Conservation (phyloP, 2,888 invertebrate species). For the Andrena haemorrhoa region DNA sequence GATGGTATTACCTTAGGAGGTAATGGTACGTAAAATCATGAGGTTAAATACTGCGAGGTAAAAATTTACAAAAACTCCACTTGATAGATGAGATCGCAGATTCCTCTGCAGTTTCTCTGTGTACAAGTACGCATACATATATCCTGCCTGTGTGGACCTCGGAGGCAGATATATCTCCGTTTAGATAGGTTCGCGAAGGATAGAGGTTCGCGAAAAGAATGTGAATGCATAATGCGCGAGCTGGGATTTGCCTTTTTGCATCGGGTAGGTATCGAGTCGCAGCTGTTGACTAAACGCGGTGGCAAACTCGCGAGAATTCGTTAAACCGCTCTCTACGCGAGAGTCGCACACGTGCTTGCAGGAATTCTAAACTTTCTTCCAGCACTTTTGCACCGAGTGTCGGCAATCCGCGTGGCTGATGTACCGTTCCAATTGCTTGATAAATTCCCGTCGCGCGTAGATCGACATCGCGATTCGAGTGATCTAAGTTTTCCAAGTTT, state of each 20-base stretch:
- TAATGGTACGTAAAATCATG: no score
- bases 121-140: background rate
- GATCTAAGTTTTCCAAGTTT: no score
- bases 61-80: no score
- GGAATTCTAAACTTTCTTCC: slow-evolving; percentile 56
- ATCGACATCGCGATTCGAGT: no score
- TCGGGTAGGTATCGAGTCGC: slow-evolving; percentile 28
- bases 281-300: slow-evolving; percentile 41
- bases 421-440: no score
- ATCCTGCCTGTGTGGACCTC: background rate
- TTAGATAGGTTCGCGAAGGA: background rate
- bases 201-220: background rate
- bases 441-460: no score
- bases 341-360: slow-evolving; percentile 2
- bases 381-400: slow-evolving; percentile 36
- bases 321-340: background rate
- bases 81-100: background rate
- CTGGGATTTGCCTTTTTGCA: background rate
- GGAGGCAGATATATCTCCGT: background rate
- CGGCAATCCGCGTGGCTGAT: slow-evolving; percentile 1
- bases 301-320: slow-evolving; percentile 12
- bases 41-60: no score
- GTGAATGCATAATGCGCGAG: slow-evolving; percentile 27
- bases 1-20: no score
- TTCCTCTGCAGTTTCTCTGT: background rate